Conservation (phyloP, 2,888 invertebrate species). For the Ophraella communa region DNA sequence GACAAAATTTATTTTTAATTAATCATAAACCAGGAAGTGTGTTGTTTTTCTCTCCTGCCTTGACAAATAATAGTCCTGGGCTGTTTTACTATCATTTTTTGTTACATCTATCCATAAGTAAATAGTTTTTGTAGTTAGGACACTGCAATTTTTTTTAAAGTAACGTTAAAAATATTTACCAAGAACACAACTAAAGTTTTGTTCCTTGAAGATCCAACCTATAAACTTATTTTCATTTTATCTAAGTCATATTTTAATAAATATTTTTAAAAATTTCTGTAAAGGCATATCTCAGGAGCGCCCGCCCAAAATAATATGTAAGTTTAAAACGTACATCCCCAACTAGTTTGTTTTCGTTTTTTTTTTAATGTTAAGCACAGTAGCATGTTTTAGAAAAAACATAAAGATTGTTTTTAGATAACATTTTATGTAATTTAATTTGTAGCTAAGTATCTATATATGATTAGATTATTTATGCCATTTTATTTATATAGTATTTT, state of each 20-base stretch:
- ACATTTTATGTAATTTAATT: conserved; percentile 44
- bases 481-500: conserved; percentile 48
- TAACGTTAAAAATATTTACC: neutral
- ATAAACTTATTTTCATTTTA: neutral
- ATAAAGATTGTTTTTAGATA: conserved; percentile 43
- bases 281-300: conserved; percentile 58
- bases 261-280: conserved; percentile 31
- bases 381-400: conserved; percentile 50
- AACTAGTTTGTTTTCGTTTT: conserved; percentile 35
- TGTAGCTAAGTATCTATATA: conserved; percentile 43
- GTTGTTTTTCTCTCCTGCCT: no score
- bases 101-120: no score
- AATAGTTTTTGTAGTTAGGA: no score
- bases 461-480: conserved; percentile 44
- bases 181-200: neutral
- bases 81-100: no score
- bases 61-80: no score
- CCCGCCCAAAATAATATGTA: conserved; percentile 58
- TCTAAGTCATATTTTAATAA: conserved; percentile 6
- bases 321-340: conserved; percentile 47
- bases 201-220: neutral
- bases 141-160: no score
- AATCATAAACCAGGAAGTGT: no score
- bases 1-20: neutral
- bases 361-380: conserved; percentile 53